Evolutionary conservation across 2,113 vertebrate species (phyloP).

Genomic region (Hypocryptadius cinnamomeus): DNA sequence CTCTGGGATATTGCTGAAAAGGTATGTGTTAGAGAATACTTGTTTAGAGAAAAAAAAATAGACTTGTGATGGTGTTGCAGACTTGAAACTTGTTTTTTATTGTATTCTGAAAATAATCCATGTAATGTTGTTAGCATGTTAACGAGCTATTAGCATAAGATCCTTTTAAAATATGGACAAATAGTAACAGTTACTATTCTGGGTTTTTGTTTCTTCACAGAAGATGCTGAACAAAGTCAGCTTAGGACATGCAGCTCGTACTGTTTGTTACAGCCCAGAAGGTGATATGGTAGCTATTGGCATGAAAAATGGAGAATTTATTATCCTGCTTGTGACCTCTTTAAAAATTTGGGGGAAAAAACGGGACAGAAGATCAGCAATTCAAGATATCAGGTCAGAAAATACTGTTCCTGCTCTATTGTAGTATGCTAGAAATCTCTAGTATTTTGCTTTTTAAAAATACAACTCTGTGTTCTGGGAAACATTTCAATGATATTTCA

Average conservation of each 20-base stretch:
- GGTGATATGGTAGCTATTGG: constrained; percentile 98
- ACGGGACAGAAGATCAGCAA: constrained; percentile 86
- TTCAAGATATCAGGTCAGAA: constrained; percentile 92
- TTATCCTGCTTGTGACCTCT: constrained; percentile 89
- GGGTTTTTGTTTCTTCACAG: constrained; percentile 68
- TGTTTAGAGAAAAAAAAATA: background rate
- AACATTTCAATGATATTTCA: background rate
- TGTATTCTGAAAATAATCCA: background rate
- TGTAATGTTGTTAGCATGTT: background rate
- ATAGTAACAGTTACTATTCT: constrained; percentile 4
- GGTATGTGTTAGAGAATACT: constrained; percentile 65
- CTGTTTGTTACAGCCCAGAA: constrained; percentile 92
- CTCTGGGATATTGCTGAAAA: constrained; percentile 95
- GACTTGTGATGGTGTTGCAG: background rate
- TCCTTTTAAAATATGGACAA: background rate
- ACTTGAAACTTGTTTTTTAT: background rate
- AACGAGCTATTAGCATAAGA: background rate
- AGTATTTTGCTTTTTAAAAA: background rate
- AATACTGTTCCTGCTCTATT: background rate
- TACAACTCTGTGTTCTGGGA: background rate
- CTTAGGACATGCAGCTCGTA: constrained; percentile 86
- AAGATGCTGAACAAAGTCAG: constrained; percentile 98
- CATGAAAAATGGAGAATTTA: constrained; percentile 97
- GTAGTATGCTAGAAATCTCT: background rate
- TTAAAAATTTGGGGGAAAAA: constrained; percentile 98